Conservation (phyloP, 2,888 invertebrate genomes). For the Troilus luridus region DNA sequence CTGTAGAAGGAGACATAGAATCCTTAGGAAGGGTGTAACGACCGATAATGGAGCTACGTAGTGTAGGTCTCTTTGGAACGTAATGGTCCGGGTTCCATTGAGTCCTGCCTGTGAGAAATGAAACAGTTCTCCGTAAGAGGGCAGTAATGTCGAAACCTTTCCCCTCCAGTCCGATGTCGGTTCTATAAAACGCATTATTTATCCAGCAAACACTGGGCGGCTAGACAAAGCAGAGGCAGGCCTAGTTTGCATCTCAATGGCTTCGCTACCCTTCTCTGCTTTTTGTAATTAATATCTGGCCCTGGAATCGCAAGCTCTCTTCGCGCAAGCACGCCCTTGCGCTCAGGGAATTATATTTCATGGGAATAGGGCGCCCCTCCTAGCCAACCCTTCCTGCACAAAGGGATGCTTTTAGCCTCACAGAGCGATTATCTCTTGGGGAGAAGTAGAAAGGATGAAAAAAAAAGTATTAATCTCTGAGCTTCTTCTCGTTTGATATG, state of each 20-base stretch:
- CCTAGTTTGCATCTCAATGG: constrained; percentile 52
- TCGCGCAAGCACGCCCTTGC: background rate
- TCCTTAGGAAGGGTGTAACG: background rate
- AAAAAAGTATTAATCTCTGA: constrained; percentile 19
- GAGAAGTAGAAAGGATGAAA: background rate
- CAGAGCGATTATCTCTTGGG: constrained; percentile 7
- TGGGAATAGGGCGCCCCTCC: constrained; percentile 44
- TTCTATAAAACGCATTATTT: constrained; percentile 56
- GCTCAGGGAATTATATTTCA: constrained; percentile 52
- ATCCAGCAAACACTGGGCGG: constrained; percentile 44
- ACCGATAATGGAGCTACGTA: background rate
- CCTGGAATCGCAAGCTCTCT: constrained; percentile 30
- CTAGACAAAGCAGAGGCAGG: constrained; percentile 26
- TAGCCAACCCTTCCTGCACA: background rate
- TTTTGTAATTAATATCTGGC: constrained; percentile 56
- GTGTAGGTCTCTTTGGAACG: background rate
- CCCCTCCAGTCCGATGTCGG: background rate
- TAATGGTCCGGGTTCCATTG: constrained; percentile 17
- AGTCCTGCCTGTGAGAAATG: background rate
- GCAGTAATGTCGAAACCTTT: constrained; percentile 16
- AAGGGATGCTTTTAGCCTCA: constrained; percentile 20
- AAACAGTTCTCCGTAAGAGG: constrained; percentile 45
- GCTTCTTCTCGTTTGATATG: constrained; percentile 34
- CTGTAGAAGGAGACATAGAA: background rate
- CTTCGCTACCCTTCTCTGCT: background rate